Base-by-base conservation (phyloP, 1,140 invertebrate genomes). In the Cydia fagiglandana region DNA sequence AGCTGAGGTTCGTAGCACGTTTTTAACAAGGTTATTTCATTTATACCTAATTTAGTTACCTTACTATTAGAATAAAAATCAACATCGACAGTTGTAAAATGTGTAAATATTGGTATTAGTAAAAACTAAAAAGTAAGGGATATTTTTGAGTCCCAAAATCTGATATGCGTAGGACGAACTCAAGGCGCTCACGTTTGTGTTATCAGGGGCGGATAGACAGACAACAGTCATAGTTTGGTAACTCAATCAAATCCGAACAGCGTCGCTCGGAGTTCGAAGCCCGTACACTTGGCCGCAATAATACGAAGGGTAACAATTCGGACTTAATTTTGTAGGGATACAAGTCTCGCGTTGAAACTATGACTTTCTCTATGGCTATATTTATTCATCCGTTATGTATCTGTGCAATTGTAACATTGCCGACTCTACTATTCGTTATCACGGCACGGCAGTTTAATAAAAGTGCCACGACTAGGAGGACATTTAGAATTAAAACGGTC, bases 181-280 rank as follows among this genome's bases (percentile, higher is more conserved):
- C 34, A 45, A 34, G 34, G 30, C 66, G 34, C 66, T 70, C 66
- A 70, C 66, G 66, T 70, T 24, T 45, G 20, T 50, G 30, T 73
- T 53, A 73, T 47, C 73, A 53, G 73, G 41, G 45, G n/a, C 15
- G 66, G 34, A 70, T 70, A 70, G 66, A 70, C 66, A 66, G 77
- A 73, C 53, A 77, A 75, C 76, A 77, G 78, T 81, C 79, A 78
- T 80, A 85, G 81, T 85, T 86, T 75, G 61, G 77, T 85, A 86
- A 85, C 81, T 85, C 80, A 87, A 88, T 88, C 83, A 87, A 86
- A 86, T 82, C 79, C 70, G 79, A 82, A 85, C 86, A 88, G 83
- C 81, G 80, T 77, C 80, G 78, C 77, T 64, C 74, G 70, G 75
- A 73, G 74, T 77, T 64, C 77, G 56, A 24, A 61, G 56, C 53